Percentiles rank a stretch among this genome's conserved stretches.
phyloP scores from a whole-genome alignment of 1,140 invertebrate genomes.

The Venturia canescens region DNA sequence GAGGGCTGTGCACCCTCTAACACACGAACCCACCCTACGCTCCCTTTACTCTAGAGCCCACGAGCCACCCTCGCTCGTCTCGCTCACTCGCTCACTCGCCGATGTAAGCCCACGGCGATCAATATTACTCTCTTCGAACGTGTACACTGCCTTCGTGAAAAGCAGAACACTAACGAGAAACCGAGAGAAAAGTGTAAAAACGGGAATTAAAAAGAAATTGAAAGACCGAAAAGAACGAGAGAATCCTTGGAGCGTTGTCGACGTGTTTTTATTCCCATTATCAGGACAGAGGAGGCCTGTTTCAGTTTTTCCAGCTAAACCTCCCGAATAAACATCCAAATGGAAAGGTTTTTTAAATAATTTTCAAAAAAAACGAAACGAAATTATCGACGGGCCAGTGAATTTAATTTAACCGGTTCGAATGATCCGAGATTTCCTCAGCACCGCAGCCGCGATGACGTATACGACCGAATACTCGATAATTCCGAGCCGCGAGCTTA shows the following conservation, averaged over 20 bases:
- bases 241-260: not conserved
- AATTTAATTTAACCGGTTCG: too few relatives aligned
- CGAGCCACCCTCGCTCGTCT: slow-evolving; percentile 40
- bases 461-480: too few relatives aligned
- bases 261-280: not conserved
- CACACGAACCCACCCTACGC: slow-evolving; percentile 18
- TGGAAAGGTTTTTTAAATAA: too few relatives aligned
- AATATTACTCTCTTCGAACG: slow-evolving; percentile 52
- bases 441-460: too few relatives aligned
- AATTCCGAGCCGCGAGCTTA: too few relatives aligned
- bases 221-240: slow-evolving; percentile 46
- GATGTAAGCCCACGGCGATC: slow-evolving; percentile 50
- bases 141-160: slow-evolving; percentile 32
- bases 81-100: slow-evolving; percentile 44
- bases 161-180: slow-evolving; percentile 47
- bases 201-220: slow-evolving; percentile 17
- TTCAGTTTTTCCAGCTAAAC: too few relatives aligned
- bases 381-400: too few relatives aligned
- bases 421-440: too few relatives aligned
- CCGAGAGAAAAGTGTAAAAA: slow-evolving; percentile 10
- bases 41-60: slow-evolving; percentile 17
- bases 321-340: too few relatives aligned
- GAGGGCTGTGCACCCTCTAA: slow-evolving; percentile 30
- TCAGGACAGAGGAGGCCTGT: not conserved
- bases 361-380: too few relatives aligned